Evolutionary conservation across 2,888 invertebrate species (phyloP).

Genomic region (Callimorpha dominula): DNA sequence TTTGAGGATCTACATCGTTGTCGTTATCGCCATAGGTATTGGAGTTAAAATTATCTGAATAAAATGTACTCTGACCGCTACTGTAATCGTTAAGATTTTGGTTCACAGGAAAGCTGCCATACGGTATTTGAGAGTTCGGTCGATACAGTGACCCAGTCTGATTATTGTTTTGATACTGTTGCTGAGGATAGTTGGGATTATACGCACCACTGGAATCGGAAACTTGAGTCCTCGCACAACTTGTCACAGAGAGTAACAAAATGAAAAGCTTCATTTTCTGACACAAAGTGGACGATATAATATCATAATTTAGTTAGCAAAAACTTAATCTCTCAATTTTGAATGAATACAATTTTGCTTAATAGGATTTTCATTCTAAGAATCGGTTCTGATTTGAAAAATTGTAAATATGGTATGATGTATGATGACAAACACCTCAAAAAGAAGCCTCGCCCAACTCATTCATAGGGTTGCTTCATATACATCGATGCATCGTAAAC

Average conservation of each 20-base stretch:
- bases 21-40: conserved; percentile 71
- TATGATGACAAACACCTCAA: conserved; percentile 55
- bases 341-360: conserved; percentile 23
- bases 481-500: no score
- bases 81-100: conserved; percentile 65
- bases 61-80: conserved; percentile 77
- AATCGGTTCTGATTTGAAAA: conserved; percentile 60
- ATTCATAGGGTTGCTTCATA: no score
- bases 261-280: conserved; percentile 73
- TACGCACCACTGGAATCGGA: conserved; percentile 66
- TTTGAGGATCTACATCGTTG: conserved; percentile 77
- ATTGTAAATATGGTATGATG: conserved; percentile 35
- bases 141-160: conserved; percentile 71
- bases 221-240: conserved; percentile 70
- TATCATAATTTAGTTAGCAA: conserved; percentile 32
- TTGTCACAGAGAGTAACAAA: conserved; percentile 66
- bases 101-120: conserved; percentile 78
- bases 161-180: conserved; percentile 63
- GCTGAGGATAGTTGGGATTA: conserved; percentile 73
- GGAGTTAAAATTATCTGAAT: conserved; percentile 72
- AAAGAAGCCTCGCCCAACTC: conserved; percentile 63
- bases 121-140: conserved; percentile 74
- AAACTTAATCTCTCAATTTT: conserved; percentile 5
- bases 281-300: conserved; percentile 43
- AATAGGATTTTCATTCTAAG: conserved; percentile 43